Base-by-base conservation (phyloP, 2,888 invertebrate genomes). In the Nomada fucata region DNA sequence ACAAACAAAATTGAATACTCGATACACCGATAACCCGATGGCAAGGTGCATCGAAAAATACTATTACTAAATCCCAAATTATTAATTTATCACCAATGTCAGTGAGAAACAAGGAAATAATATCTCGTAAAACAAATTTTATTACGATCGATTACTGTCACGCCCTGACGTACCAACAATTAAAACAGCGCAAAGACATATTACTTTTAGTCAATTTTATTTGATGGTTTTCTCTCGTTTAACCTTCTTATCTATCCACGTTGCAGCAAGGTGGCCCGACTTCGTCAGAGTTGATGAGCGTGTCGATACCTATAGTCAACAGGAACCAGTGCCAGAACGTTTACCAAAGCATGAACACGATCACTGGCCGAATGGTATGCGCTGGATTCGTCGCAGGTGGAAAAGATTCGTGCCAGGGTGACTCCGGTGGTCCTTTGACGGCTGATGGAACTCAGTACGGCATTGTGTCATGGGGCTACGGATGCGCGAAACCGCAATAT, bases 331-430 rank as follows among this genome's bases (percentile, higher is more conserved):
- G 95, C 86, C 87, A 89, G 0, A 84, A 87, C 0, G 94, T 94
- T 3, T 95, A 95, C 87, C 82, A 91, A 1, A 88, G 90, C 20
- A 89, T 94, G 20, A 93, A 93, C 1, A 0, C 1, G 0, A 57
- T 95, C 60, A 95, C 95, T 0, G 90, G 90, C 55, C 94, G 95
- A 85, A 95, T 95, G 95, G 94, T 96, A 90, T 95, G 95, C 87
- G 95, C 95, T 0, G 96, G 95, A 50, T 94, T 94, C 80, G 93
- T 94, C 3, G 94, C 95, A 0, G 95, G 95, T 44, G 95, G 95
- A 47, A 95, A 94, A 13, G 95, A 95, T 52, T 94, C 95, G 13
- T 95, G 95, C 88, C 95, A 95, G 88, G 95, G 95, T 0, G 95
- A 95, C 86, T 95, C 95, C 1, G 95, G 95, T 0, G 95, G 95